Conservation (phyloP, 2,113 vertebrate species). For the Cynoglossus semilaevis region DNA sequence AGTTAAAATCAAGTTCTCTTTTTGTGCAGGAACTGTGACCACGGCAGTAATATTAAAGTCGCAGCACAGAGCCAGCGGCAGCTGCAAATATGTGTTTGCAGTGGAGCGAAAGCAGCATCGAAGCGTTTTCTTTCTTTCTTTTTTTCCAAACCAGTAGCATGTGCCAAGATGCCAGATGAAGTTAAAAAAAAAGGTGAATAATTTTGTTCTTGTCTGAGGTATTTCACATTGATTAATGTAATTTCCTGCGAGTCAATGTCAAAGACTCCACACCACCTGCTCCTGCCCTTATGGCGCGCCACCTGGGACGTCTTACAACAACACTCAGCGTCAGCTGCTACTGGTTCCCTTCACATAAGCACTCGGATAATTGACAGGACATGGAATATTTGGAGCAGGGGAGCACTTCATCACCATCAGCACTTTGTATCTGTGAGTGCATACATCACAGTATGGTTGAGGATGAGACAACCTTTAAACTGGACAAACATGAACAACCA, state of each 20-base stretch:
- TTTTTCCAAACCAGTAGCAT: constrained; percentile 5
- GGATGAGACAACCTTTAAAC: no score
- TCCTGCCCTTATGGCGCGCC: constrained; percentile 37
- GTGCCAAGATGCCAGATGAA: neutral
- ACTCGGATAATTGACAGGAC: constrained; percentile 9
- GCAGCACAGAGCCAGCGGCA: no score
- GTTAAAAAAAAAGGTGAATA: neutral
- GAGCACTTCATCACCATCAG: constrained; percentile 1
- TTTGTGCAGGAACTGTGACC: no score
- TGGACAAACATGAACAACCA: no score
- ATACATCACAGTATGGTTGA: neutral
- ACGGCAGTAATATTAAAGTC: no score
- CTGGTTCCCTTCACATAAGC: constrained; percentile 19
- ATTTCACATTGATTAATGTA: constrained; percentile 37
- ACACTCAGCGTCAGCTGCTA: constrained; percentile 33
- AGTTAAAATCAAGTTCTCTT: no score
- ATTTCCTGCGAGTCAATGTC: constrained; percentile 43
- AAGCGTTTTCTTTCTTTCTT: constrained; percentile 35
- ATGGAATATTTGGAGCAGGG: neutral
- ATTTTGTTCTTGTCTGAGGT: constrained; percentile 24
- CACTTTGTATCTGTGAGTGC: constrained; percentile 3
- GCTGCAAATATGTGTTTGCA: constrained; percentile 17
- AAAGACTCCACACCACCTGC: constrained; percentile 44
- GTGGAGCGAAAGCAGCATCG: constrained; percentile 18
- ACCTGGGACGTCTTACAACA: constrained; percentile 35